These are phyloP conservation scores for Chlorodrepanis virens DNA, from an alignment of 2,113 vertebrate genomes.

Conservation along the genomic window DNA sequence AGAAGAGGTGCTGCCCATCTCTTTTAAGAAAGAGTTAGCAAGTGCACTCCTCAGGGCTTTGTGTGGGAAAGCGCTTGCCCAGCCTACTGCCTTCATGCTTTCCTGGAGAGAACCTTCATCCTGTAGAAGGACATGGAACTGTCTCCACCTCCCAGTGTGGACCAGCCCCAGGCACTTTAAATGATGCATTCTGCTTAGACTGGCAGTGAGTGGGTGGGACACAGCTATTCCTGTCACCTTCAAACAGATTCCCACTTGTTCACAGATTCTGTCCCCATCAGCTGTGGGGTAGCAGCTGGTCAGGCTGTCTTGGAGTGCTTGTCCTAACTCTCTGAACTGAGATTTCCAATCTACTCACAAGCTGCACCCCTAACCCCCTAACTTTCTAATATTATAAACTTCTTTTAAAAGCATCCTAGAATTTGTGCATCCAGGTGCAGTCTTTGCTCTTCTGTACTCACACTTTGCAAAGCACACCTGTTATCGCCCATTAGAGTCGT, in stretches of 20 bases:
- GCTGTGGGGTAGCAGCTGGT: not conserved
- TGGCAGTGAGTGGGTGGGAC: not conserved
- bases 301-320: not conserved
- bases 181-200: not conserved
- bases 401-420: not conserved
- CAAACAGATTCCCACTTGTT: not conserved
- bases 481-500: not conserved
- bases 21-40: not conserved
- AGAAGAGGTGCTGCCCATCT: not conserved
- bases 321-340: not conserved
- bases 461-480: not conserved
- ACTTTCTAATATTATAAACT: not conserved
- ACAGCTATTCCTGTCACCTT: not conserved
- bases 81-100: not conserved
- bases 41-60: not conserved
- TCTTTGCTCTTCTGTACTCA: not conserved
- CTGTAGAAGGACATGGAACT: not conserved
- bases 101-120: not conserved
- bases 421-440: not conserved
- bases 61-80: not conserved
- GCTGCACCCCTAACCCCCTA: not conserved
- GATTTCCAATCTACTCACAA: not conserved
- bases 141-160: not conserved
- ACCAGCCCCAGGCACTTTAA: accelerated
- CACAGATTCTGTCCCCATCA: not conserved